Conservation (phyloP, 2,113 vertebrate species). For the Ceyx cyanopectus region DNA sequence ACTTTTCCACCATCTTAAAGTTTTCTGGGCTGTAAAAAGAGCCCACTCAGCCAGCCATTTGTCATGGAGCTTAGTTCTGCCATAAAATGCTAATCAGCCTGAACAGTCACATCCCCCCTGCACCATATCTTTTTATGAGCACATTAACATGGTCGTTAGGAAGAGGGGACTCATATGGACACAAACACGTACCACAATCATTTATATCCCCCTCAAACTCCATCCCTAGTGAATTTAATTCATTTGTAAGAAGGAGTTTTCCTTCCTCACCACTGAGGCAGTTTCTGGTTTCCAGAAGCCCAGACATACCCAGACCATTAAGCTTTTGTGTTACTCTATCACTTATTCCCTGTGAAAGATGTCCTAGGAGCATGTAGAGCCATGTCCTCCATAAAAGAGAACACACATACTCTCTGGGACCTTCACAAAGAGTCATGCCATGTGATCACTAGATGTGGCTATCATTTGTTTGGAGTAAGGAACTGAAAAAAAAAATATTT, state of each 20-base stretch:
- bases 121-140: conserved; percentile 82
- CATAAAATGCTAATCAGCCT: conserved; percentile 83
- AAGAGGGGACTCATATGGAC: conserved; percentile 77
- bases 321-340: not conserved
- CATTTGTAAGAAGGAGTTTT: conserved; percentile 11
- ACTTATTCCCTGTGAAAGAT: not conserved
- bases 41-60: conserved; percentile 72
- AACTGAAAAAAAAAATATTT: not conserved
- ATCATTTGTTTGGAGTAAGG: not conserved
- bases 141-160: conserved; percentile 80
- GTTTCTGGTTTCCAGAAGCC: not conserved
- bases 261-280: not conserved
- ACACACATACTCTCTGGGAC: not conserved
- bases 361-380: not conserved
- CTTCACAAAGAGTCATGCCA: not conserved
- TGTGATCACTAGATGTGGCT: not conserved
- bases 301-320: not conserved
- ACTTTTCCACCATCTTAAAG: conserved; percentile 56
- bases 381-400: not conserved
- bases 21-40: conserved; percentile 72
- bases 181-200: conserved; percentile 74
- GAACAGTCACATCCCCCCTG: conserved; percentile 78
- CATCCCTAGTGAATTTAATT: conserved; percentile 42
- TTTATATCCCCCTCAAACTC: conserved; percentile 63
- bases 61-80: conserved; percentile 79